phyloP scores from a whole-genome alignment of 1,140 invertebrate species.

The Hyphantria cunea region DNA sequence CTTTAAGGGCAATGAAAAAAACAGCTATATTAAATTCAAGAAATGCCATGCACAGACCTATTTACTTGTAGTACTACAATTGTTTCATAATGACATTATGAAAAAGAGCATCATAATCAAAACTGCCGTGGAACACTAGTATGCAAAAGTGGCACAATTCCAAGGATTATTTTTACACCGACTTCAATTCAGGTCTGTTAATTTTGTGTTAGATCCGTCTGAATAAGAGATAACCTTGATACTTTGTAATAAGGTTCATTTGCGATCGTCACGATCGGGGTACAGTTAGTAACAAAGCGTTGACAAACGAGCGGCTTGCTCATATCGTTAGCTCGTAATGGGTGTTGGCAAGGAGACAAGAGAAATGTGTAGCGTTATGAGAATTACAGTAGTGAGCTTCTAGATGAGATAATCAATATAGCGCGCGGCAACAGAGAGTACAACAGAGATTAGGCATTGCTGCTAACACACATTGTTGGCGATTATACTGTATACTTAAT shows the following conservation, averaged over 20 bases:
- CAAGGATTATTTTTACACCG: conserved; percentile 11
- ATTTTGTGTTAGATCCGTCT: not conserved
- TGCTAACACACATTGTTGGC: conserved; percentile 1
- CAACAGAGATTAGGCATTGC: conserved; percentile 7
- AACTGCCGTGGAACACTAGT: not conserved
- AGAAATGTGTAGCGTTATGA: conserved; percentile 27
- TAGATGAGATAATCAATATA: conserved; percentile 21
- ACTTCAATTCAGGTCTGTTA: not conserved
- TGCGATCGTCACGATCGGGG: conserved; percentile 1
- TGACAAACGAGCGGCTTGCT: conserved; percentile 27
- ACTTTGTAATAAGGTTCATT: conserved; percentile 20
- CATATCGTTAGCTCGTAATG: conserved; percentile 30
- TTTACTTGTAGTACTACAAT: no score
- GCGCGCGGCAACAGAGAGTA: not conserved
- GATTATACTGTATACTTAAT: not conserved
- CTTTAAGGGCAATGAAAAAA: no score
- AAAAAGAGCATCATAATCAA: not conserved
- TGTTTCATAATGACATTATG: no score
- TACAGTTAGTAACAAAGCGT: conserved; percentile 26
- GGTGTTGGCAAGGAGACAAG: conserved; percentile 29
- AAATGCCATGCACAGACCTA: no score
- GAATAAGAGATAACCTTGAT: no score
- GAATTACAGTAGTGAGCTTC: conserved; percentile 18
- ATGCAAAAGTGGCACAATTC: conserved; percentile 1
- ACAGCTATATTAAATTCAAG: no score